Percentiles rank a stretch among this genome's conserved stretches.
phyloP scores from a whole-genome alignment of 2,888 invertebrate species.

The Polia nebulosa region DNA sequence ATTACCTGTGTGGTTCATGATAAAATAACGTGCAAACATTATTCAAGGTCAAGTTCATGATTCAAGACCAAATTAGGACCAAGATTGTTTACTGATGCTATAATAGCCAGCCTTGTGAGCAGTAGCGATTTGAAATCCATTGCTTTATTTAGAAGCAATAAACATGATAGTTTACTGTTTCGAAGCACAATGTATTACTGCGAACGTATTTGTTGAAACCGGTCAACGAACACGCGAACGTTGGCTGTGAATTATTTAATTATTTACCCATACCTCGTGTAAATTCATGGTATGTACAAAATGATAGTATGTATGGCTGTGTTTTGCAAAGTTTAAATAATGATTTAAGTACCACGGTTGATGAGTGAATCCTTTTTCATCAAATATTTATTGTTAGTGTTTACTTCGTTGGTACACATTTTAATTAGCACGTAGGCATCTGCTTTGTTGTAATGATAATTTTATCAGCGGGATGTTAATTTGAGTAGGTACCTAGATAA shows the following conservation, averaged over 20 bases:
- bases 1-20: constrained; percentile 20
- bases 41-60: constrained; percentile 66
- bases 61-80: constrained; percentile 49
- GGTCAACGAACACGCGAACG: constrained; percentile 13
- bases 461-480: constrained; percentile 23
- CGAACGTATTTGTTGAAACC: constrained; percentile 22
- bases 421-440: neutral
- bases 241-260: constrained; percentile 29
- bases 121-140: constrained; percentile 38
- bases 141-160: constrained; percentile 31
- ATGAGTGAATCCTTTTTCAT: constrained; percentile 23
- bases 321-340: constrained; percentile 37
- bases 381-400: constrained; percentile 46
- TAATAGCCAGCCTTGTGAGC: constrained; percentile 28
- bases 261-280: constrained; percentile 36
- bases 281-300: constrained; percentile 41
- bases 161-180: constrained; percentile 22
- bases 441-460: constrained; percentile 3
- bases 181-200: constrained; percentile 17
- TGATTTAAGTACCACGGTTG: constrained; percentile 36
- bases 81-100: constrained; percentile 45
- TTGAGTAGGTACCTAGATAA: too few species aligned
- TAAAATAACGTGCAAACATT: constrained; percentile 27
- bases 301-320: constrained; percentile 41
- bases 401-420: constrained; percentile 19